Percentiles rank a stretch among this genome's conserved stretches.
These are phyloP conservation scores for Parotia lawesii DNA, from an alignment of 2,113 vertebrate genomes.

Conservation along the genomic window DNA sequence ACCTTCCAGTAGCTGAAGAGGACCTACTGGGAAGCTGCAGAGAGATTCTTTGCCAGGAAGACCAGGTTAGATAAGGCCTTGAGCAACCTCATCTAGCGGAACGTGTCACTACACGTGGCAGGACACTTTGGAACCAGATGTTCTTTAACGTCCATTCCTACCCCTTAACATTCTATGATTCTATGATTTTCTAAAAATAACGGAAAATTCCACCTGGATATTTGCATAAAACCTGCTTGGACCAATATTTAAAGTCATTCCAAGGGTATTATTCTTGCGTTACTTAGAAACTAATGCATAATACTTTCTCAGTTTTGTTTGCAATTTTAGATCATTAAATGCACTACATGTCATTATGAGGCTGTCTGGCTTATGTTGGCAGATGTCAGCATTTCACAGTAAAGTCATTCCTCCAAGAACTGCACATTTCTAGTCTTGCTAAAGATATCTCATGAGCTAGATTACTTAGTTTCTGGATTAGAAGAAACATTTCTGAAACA, in stretches of 20 bases:
- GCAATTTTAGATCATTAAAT: background rate
- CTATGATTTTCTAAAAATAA: background rate
- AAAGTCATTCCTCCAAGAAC: background rate
- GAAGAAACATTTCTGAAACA: background rate
- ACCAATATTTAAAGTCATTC: background rate
- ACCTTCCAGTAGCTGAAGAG: background rate
- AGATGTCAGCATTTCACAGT: background rate
- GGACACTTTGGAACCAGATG: background rate
- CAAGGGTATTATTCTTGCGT: background rate
- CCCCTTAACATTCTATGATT: background rate
- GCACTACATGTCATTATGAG: background rate
- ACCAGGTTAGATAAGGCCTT: background rate
- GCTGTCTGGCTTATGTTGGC: background rate
- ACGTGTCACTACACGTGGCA: background rate
- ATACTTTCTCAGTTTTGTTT: background rate
- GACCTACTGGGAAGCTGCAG: background rate
- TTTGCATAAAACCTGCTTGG: background rate
- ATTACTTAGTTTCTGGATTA: background rate
- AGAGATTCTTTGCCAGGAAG: background rate
- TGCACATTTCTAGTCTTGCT: background rate
- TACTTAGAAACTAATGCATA: background rate
- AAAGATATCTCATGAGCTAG: background rate
- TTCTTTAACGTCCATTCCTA: background rate
- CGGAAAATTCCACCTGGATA: background rate
- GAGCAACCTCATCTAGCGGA: background rate